A percentile compares a stretch with the other conserved stretches of the same genome.
Evolutionary conservation across 2,888 invertebrate genomes (phyloP).

Genomic region (Morpho deidamia): DNA sequence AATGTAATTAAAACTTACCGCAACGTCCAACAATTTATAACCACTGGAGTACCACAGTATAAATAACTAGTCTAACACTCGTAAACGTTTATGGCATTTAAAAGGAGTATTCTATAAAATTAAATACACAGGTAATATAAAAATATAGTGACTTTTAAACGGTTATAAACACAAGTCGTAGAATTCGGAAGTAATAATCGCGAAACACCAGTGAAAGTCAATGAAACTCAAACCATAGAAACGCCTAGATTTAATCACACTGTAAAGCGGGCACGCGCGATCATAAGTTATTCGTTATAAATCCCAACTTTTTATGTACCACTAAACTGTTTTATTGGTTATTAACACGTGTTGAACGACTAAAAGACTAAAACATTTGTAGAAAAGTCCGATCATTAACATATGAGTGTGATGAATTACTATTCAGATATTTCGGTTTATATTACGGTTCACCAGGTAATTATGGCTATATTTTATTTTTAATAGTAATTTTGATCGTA

Average conservation of each 20-base stretch:
- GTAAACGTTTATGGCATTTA: constrained; percentile 8
- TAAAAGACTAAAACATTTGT: constrained; percentile 71
- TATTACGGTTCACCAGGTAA: constrained; percentile 37
- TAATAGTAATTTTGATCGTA: constrained; percentile 22
- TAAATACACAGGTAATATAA: constrained; percentile 13
- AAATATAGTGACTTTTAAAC: constrained; percentile 13
- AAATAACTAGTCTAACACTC: constrained; percentile 11
- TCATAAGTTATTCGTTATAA: constrained; percentile 71
- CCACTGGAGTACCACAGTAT: constrained; percentile 6
- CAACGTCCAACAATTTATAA: constrained; percentile 6
- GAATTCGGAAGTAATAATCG: constrained; percentile 28
- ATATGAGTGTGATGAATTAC: constrained; percentile 49
- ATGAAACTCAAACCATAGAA: constrained; percentile 34
- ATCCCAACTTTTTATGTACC: constrained; percentile 76
- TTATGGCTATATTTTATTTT: constrained; percentile 35
- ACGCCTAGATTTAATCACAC: constrained; percentile 38
- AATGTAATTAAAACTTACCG: constrained; percentile 7
- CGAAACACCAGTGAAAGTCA: constrained; percentile 40
- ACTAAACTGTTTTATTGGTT: constrained; percentile 75
- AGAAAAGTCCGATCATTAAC: constrained; percentile 68
- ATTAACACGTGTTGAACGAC: constrained; percentile 74
- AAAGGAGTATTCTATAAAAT: constrained; percentile 14
- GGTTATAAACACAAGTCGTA: constrained; percentile 14
- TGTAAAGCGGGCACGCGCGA: constrained; percentile 50
- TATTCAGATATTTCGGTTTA: constrained; percentile 30